phyloP scores from a whole-genome alignment of 2,797 vertebrate species.

The Coregonus suidteri region DNA sequence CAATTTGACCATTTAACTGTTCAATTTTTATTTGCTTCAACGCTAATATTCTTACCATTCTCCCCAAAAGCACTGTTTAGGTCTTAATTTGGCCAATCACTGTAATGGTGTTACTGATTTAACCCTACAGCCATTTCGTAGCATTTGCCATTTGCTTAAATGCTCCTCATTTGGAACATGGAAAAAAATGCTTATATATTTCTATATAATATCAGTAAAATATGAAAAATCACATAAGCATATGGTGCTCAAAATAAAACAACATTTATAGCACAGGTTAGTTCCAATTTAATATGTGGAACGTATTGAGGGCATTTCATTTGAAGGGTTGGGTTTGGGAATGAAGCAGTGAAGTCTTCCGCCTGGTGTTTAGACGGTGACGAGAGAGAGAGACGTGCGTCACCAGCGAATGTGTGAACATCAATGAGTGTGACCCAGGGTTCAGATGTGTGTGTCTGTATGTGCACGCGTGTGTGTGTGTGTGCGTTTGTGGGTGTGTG shows the following conservation, averaged over 20 bases:
- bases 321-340: background rate
- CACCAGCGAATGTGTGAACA: constrained; percentile 2
- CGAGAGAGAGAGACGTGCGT: background rate
- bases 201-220: no score
- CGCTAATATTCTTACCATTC: background rate
- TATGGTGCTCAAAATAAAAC: no score
- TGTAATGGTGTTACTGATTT: background rate
- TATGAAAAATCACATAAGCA: no score
- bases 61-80: background rate
- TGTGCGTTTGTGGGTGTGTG: no score
- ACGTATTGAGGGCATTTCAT: background rate
- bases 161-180: no score
- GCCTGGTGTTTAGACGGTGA: background rate
- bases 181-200: no score
- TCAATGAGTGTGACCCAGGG: constrained; percentile 5
- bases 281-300: background rate
- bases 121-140: background rate
- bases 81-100: background rate
- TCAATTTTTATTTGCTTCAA: background rate
- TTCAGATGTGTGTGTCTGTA: background rate
- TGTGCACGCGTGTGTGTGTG: background rate
- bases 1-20: background rate
- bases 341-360: background rate
- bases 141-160: no score
- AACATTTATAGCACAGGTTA: no score